phyloP scores from a whole-genome alignment of 2,113 vertebrate species.

The Oncorhynchus tshawytscha region DNA sequence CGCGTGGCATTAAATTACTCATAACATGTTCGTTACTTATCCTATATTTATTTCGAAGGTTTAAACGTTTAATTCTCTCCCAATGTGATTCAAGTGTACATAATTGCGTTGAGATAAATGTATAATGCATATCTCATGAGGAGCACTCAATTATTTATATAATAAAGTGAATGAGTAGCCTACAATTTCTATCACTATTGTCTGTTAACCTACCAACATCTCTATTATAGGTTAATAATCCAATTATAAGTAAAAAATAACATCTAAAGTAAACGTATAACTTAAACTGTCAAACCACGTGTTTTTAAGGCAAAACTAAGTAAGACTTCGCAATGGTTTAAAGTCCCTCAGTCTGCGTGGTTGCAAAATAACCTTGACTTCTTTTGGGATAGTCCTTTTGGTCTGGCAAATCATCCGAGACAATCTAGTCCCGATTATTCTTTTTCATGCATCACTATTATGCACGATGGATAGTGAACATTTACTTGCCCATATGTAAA shows the following conservation, averaged over 20 bases:
- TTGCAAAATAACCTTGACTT: too few species aligned
- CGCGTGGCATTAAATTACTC: slow-evolving; percentile 67
- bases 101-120: slow-evolving; percentile 74
- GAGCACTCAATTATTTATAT: slow-evolving; percentile 70
- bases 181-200: slow-evolving; percentile 13
- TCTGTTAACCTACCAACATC: slow-evolving; percentile 18
- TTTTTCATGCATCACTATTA: background rate
- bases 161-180: slow-evolving; percentile 66
- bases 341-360: too few species aligned
- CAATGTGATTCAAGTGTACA: slow-evolving; percentile 66
- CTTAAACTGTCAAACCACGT: too few species aligned
- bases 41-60: slow-evolving; percentile 69
- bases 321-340: too few species aligned
- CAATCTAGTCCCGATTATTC: background rate
- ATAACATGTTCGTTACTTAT: slow-evolving; percentile 67
- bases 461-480: background rate
- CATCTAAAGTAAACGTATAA: too few species aligned
- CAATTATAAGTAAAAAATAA: too few species aligned
- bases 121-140: slow-evolving; percentile 63
- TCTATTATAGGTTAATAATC: too few species aligned
- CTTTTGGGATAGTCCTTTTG: too few species aligned
- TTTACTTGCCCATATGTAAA: background rate
- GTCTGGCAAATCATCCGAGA: too few species aligned
- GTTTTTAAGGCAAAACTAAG: too few species aligned
- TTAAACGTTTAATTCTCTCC: slow-evolving; percentile 64